These are phyloP conservation scores for Oryzias javanicus DNA, from an alignment of 2,113 vertebrate genomes.

Conservation along the genomic window DNA sequence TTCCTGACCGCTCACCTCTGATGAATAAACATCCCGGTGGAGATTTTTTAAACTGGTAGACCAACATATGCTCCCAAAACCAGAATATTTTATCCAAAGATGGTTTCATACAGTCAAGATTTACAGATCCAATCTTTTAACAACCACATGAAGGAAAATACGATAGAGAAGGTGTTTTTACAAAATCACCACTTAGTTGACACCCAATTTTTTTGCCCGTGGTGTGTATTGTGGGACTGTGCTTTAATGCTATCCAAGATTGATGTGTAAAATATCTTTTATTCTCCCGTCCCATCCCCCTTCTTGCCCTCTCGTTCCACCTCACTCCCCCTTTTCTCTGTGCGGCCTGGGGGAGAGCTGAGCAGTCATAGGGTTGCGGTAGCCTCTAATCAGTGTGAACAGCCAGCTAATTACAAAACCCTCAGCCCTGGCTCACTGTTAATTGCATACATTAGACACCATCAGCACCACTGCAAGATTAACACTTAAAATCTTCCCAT, in stretches of 20 bases:
- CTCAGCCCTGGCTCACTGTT: slow-evolving; percentile 90
- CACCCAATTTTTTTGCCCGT: slow-evolving; percentile 3
- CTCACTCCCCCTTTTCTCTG: slow-evolving; percentile 35
- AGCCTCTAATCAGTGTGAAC: slow-evolving; percentile 87
- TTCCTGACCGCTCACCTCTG: too few relatives aligned
- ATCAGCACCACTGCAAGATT: slow-evolving; percentile 99
- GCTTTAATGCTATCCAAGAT: slow-evolving; percentile 33
- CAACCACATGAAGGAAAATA: too few relatives aligned
- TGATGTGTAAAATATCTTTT: slow-evolving; percentile 51
- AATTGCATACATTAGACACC: slow-evolving; percentile 99
- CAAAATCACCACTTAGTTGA: not conserved
- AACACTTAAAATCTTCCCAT: slow-evolving; percentile 98
- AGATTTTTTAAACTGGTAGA: not conserved
- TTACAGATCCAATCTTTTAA: too few relatives aligned
- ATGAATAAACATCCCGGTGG: too few relatives aligned
- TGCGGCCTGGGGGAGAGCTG: slow-evolving; percentile 68
- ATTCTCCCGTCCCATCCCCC: slow-evolving; percentile 34
- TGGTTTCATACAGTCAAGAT: too few relatives aligned
- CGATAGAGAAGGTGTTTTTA: not conserved
- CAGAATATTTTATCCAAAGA: not conserved
- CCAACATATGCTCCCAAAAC: not conserved
- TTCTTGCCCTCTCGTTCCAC: slow-evolving; percentile 26
- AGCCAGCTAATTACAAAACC: slow-evolving; percentile 99
- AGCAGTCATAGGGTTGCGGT: slow-evolving; percentile 78
- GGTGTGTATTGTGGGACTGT: slow-evolving; percentile 10